Base-by-base conservation (phyloP, 1,140 invertebrate species). In the Drosophila navojoa region DNA sequence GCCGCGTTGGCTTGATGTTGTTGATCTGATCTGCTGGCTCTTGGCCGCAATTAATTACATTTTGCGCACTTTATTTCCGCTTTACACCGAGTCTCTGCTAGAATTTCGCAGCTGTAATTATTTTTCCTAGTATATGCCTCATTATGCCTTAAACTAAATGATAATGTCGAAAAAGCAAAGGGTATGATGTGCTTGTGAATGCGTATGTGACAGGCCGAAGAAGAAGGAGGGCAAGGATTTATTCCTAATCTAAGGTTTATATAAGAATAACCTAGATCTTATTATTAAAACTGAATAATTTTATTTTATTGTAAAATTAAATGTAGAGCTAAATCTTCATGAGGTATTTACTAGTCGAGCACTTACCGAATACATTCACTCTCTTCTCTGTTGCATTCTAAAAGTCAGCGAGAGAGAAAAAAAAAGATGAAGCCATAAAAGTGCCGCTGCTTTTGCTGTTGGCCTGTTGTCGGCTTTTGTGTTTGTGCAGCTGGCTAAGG, bases 31-130 rank as follows among this genome's bases (percentile, higher is more conserved):
- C 62, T 45, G 55, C 62, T 45, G 55, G 47, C 50, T 69, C 25
- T 44, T 45, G 4, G 15, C 42, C 64, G 76, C 82, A 87, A 87
- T 87, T 87, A 89, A 87, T 87, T 87, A 89, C 82, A 89, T 87
- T 86, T 89, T 87, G 82, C 82, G 82, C 84, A 86, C 82, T 87
- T 87, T 82, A 73, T 86, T 86, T 86, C 82, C 82, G 82, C 70
- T 79, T 79, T 79, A 64, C 77, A 76, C 72, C 57, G 71, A 25
- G 63, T 50, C 55, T 32, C 38, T 72, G 80, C 50, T 74, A 78
- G 78, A 85, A 78, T 81, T 85, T 87, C 61, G 71, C 63, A 69
- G 60, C 60, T 73, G 62, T 73, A 74, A 81, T 84, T 84, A 77
- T 68, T 82, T 81, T 79, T 60, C 62, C 63, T 15, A 72, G 62